phyloP scores from a whole-genome alignment of 2,113 vertebrate genomes.

The Caloenas nicobarica region DNA sequence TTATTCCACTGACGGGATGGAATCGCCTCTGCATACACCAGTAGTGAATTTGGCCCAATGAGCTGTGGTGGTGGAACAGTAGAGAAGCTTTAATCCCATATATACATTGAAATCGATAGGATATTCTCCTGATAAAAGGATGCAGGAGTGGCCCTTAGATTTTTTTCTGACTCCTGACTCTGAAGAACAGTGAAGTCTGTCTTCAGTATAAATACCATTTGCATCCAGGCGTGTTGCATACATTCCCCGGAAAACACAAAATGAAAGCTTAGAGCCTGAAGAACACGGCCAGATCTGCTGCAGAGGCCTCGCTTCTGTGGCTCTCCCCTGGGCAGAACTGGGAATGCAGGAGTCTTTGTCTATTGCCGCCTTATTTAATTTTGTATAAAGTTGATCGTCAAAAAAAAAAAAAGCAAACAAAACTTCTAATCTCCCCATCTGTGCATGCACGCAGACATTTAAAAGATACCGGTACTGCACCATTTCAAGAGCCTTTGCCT shows the following conservation, averaged over 20 bases:
- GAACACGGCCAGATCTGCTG: not conserved
- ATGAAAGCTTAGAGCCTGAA: not conserved
- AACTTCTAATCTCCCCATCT: not conserved
- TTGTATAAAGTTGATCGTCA: not conserved
- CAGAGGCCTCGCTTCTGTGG: not conserved
- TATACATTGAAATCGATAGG: not conserved
- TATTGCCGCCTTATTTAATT: conserved; percentile 8
- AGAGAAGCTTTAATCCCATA: not conserved
- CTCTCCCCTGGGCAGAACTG: not conserved
- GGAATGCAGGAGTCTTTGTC: not conserved
- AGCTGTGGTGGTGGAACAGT: not conserved
- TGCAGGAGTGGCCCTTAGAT: not conserved
- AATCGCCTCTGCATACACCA: not conserved
- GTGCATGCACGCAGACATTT: not conserved
- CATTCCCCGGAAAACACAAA: not conserved
- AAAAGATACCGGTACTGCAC: not conserved
- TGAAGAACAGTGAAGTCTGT: not conserved
- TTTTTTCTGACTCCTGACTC: not conserved
- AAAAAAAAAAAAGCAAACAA: not conserved
- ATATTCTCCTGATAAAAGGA: not conserved
- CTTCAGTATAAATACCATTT: not conserved
- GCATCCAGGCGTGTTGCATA: not conserved
- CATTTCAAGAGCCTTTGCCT: conserved; percentile 11
- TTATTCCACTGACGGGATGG: not conserved
- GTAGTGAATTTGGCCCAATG: not conserved